Base-by-base conservation (phyloP, 2,888 invertebrate genomes). In the Lampropteryx suffumata region DNA sequence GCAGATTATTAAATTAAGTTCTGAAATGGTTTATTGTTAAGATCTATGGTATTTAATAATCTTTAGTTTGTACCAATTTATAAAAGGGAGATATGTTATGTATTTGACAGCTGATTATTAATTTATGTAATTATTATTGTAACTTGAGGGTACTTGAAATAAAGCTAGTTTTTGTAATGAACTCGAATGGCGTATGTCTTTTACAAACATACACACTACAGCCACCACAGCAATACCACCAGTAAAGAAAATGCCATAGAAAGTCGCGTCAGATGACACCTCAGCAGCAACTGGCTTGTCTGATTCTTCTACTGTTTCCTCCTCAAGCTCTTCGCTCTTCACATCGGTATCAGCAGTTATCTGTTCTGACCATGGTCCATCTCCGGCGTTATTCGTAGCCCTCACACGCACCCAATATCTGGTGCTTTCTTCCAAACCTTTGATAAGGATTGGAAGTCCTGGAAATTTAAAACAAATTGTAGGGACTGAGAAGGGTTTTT, bases 181-280 rank as follows among this genome's bases (percentile, higher is more conserved):
- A n/a, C n/a, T n/a, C n/a, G n/a, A n/a, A n/a, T n/a, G n/a, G n/a
- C n/a, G n/a, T n/a, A n/a, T n/a, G 32, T 59, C 75, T 79, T 58
- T 83, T 69, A 10, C 53, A 44, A 83, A 76, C 72, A 79, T 77
- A 52, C 78, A 82, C 1, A 66, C 73, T 5, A 78, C 71, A 8
- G 73, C 65, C 0, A 81, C 40, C 0, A 84, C 62, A 12, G 78
- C 43, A 29, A 87, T 73, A 3, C 77, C 81, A 9, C 75, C 82
- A 6, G 74, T 71, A 28, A 84, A 84, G 50, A 87, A 79, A 40
- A 87, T 67, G 0, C 84, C 84, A 40, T 82, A 84, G 35, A 82
- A 80, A 4, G 75, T 71, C 1, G 63, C 57, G 13, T 30, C 50
- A 32, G 14, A 37, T 36, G 28, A 33, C 2, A 34, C 26, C 32